phyloP scores from a whole-genome alignment of 2,797 vertebrate species.

The Falco cherrug region DNA sequence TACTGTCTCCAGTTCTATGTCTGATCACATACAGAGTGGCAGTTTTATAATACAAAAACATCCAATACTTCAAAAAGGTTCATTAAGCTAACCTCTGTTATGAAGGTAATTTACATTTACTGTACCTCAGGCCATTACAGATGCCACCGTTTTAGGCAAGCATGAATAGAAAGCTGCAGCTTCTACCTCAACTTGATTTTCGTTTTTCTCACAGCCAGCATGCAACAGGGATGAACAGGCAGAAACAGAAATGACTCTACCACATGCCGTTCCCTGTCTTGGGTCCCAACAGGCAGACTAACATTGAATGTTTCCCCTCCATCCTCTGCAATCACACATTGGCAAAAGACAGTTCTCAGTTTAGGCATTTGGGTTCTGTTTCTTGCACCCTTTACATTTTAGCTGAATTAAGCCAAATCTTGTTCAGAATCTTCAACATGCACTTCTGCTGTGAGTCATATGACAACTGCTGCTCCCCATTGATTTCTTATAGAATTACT shows the following conservation, averaged over 20 bases:
- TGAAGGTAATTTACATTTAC: conserved; percentile 42
- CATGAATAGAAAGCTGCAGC: neutral
- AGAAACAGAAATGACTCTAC: neutral
- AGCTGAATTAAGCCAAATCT: neutral
- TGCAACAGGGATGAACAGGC: neutral
- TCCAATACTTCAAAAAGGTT: conserved; percentile 34
- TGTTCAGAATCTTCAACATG: neutral
- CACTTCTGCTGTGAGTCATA: neutral
- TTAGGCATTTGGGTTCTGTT: neutral
- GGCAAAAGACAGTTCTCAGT: neutral
- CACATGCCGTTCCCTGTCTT: neutral
- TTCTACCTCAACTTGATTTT: conserved; percentile 6
- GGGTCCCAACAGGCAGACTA: neutral
- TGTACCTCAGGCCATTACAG: conserved; percentile 9
- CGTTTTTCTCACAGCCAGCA: conserved; percentile 4
- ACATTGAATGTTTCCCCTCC: neutral
- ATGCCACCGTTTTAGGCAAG: neutral
- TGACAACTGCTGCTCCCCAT: neutral
- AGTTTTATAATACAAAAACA: conserved; percentile 37
- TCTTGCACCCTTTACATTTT: neutral
- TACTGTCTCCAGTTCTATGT: neutral
- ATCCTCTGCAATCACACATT: neutral
- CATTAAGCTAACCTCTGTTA: conserved; percentile 45
- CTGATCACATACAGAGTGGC: conserved; percentile 14
- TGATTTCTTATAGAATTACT: neutral